phyloP scores from a whole-genome alignment of 2,797 vertebrate genomes.

The Falco naumanni region DNA sequence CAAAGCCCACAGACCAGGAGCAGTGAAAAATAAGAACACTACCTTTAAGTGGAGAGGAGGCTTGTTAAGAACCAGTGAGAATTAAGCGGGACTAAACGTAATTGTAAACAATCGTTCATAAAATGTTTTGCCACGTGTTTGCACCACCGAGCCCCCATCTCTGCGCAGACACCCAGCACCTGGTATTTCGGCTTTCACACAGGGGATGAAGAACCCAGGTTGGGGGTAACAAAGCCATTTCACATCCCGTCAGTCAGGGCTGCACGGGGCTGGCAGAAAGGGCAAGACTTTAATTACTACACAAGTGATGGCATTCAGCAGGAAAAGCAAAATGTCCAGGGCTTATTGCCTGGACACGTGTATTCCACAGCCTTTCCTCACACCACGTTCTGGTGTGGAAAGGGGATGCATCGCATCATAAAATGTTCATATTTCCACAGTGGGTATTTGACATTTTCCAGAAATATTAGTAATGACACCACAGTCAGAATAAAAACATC shows the following conservation, averaged over 20 bases:
- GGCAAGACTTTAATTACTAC: neutral
- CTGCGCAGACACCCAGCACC: too few relatives aligned
- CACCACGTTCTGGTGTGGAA: neutral
- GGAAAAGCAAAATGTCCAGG: neutral
- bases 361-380: neutral
- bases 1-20: too few relatives aligned
- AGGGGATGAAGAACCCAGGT: too few relatives aligned
- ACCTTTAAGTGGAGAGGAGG: too few relatives aligned
- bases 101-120: too few relatives aligned
- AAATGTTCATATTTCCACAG: neutral
- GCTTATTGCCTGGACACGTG: rapidly evolving
- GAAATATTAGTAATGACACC: neutral
- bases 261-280: neutral
- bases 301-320: neutral
- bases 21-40: too few relatives aligned
- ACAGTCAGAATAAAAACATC: neutral
- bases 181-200: too few relatives aligned
- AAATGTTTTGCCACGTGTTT: too few relatives aligned
- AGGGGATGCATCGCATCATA: neutral
- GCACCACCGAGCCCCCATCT: too few relatives aligned
- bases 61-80: too few relatives aligned
- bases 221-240: neutral
- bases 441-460: neutral
- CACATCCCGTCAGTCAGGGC: neutral
- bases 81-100: too few relatives aligned